Conservation (phyloP, 2,113 vertebrate species). For the Candoia aspera region DNA sequence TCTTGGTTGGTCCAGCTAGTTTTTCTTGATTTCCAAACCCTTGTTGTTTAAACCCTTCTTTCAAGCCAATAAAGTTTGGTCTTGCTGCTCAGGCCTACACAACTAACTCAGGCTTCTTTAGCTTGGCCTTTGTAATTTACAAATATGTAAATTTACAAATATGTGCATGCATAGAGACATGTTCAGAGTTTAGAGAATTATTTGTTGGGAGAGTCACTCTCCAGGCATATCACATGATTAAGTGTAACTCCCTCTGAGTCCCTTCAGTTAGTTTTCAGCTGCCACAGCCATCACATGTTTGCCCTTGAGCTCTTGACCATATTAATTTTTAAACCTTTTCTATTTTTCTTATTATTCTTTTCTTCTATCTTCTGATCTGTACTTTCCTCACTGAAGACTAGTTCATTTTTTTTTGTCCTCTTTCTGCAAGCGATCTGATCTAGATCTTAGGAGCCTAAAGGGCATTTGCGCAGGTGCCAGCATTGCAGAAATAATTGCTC, state of each 20-base stretch:
- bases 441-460: neutral
- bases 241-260: neutral
- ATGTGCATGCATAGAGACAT: neutral
- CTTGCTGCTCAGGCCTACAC: neutral
- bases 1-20: neutral
- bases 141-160: neutral
- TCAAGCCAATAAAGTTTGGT: neutral
- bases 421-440: neutral
- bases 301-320: neutral
- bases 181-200: neutral
- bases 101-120: neutral
- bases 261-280: neutral
- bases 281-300: neutral
- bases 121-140: neutral
- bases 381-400: neutral
- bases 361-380: neutral
- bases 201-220: neutral
- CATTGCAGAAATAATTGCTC: too few species aligned
- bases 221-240: neutral
- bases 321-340: neutral
- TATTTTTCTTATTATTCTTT: neutral
- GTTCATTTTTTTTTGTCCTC: too few species aligned
- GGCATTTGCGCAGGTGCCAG: too few species aligned
- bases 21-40: neutral
- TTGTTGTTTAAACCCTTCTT: neutral